Conservation (phyloP, 1,140 invertebrate species). For the Nephotettix cincticeps region DNA sequence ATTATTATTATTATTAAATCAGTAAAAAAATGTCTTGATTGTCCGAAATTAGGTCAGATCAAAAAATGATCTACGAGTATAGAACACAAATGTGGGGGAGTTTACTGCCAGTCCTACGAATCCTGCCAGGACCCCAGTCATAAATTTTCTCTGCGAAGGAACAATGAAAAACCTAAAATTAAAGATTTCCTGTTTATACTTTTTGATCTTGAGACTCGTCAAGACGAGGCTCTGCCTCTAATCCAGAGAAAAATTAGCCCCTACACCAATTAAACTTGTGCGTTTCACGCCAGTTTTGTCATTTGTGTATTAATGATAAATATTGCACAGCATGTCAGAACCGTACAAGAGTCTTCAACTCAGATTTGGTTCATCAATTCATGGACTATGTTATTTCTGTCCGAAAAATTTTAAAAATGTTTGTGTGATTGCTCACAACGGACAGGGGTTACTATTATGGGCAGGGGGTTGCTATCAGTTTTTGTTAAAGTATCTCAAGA, state of each 20-base stretch:
- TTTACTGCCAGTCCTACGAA: not conserved
- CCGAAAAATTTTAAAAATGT: not conserved
- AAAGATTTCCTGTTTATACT: conserved; percentile 10
- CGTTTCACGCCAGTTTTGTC: conserved; percentile 1
- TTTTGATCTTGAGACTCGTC: conserved; percentile 14
- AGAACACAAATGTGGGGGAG: conserved; percentile 11
- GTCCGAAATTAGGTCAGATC: not conserved
- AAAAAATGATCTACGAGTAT: not conserved
- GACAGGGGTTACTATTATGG: conserved; percentile 8
- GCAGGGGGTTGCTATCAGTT: no score
- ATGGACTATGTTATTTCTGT: conserved; percentile 7
- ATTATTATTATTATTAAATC: no score
- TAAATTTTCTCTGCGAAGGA: not conserved
- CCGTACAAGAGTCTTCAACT: not conserved
- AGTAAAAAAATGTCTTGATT: conserved; percentile 9
- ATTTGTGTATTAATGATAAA: not conserved
- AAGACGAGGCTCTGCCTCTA: not conserved
- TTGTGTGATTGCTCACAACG: conserved; percentile 15
- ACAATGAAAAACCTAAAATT: not conserved
- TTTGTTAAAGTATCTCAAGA: no score
- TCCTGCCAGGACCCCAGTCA: not conserved
- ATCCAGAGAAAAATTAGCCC: not conserved
- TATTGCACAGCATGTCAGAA: not conserved
- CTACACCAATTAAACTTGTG: conserved; percentile 4
- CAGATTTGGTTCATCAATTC: not conserved